Evolutionary conservation across 2,888 invertebrate genomes (phyloP).

Genomic region (Ophion obscuratus): DNA sequence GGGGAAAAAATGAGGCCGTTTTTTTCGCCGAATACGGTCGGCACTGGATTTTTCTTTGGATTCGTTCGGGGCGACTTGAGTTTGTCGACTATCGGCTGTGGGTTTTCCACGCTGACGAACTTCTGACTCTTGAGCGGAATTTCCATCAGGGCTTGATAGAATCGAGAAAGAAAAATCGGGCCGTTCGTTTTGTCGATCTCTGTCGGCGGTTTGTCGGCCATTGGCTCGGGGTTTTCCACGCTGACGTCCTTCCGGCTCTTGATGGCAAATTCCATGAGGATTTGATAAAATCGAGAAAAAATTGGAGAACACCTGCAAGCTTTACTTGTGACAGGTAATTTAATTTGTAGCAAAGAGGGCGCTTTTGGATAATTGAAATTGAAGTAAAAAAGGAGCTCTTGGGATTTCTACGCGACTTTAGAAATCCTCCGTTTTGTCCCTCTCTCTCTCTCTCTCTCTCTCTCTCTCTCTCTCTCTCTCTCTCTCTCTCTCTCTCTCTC

Average conservation of each 20-base stretch:
- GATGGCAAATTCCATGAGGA: too few species aligned
- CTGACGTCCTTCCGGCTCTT: too few species aligned
- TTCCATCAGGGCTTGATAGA: not conserved
- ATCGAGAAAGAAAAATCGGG: not conserved
- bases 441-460: not conserved
- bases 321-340: not conserved
- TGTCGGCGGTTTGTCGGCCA: too few species aligned
- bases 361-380: not conserved
- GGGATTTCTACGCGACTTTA: slow-evolving; percentile 12
- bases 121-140: not conserved
- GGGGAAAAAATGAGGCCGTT: too few species aligned
- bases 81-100: not conserved
- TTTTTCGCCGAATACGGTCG: too few species aligned
- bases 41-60: too few species aligned
- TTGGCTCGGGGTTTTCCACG: too few species aligned
- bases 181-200: too few species aligned
- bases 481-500: not conserved
- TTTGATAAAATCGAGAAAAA: not conserved
- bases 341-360: not conserved
- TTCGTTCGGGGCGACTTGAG: too few species aligned
- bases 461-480: not conserved
- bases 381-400: slow-evolving; percentile 7
- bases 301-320: not conserved
- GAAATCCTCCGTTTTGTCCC: not conserved
- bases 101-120: not conserved